Conservation (phyloP, 1,140 invertebrate species). For the Eulimnadia texana region DNA sequence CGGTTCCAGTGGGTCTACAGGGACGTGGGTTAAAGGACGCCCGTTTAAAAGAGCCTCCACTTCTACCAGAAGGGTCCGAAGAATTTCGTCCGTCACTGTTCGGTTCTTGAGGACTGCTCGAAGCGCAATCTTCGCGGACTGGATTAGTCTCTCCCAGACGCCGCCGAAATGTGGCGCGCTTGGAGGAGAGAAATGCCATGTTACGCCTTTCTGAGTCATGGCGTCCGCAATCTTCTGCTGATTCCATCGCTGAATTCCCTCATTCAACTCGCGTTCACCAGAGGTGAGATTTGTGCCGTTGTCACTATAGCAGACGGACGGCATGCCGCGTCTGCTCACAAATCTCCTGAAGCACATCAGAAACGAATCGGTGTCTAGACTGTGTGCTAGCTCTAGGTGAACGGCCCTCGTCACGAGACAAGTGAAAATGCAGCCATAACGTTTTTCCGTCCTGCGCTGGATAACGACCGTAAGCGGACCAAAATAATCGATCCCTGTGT, state of each 20-base stretch:
- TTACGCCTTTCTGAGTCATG: constrained; percentile 20
- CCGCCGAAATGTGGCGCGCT: constrained; percentile 30
- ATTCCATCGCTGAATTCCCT: neutral
- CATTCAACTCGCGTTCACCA: neutral
- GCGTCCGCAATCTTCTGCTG: neutral
- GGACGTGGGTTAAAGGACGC: constrained; percentile 6
- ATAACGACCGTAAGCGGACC: constrained; percentile 23
- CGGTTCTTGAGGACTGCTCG: constrained; percentile 17
- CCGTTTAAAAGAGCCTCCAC: constrained; percentile 8
- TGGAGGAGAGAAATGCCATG: constrained; percentile 32
- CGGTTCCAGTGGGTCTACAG: constrained; percentile 5
- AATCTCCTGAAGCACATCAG: constrained; percentile 18
- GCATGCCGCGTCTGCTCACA: constrained; percentile 18
- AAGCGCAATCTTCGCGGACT: constrained; percentile 25
- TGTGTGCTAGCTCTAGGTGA: constrained; percentile 19
- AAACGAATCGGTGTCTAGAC: constrained; percentile 15
- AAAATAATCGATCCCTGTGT: constrained; percentile 25
- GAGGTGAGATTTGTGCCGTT: constrained; percentile 23
- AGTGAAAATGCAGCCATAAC: constrained; percentile 25
- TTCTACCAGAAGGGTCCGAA: constrained; percentile 18
- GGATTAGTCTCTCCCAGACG: constrained; percentile 30
- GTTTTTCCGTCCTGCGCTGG: neutral
- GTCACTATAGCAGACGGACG: constrained; percentile 19
- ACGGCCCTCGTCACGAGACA: constrained; percentile 24
- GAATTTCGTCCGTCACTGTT: neutral